Conservation (phyloP, 2,797 vertebrate genomes). For the Phaenicophaeus curvirostris region DNA sequence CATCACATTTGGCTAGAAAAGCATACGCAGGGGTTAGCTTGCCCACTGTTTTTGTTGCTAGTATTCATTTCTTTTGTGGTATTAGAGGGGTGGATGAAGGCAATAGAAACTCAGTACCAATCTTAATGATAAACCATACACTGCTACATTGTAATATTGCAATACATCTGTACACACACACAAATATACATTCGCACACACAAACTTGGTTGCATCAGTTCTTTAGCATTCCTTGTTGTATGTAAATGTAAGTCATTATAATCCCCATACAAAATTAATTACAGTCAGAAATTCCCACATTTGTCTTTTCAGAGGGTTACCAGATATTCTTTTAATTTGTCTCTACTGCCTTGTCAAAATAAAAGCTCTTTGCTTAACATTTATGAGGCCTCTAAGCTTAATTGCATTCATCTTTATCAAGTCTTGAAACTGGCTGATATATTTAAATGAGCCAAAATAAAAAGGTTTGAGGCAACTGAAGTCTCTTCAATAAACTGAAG, state of each 20-base stretch:
- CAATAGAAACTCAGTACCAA: neutral
- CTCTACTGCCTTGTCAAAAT: slow-evolving; percentile 34
- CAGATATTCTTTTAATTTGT: slow-evolving; percentile 44
- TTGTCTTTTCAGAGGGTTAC: neutral
- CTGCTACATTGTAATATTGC: neutral
- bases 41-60: neutral
- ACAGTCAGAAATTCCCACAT: slow-evolving; percentile 31
- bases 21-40: neutral
- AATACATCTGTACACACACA: neutral
- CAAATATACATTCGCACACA: neutral
- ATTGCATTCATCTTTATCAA: slow-evolving; percentile 71
- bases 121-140: neutral
- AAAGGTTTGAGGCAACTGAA: slow-evolving; percentile 65
- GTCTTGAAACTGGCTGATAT: slow-evolving; percentile 63
- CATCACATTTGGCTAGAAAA: neutral
- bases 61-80: neutral
- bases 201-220: neutral
- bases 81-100: neutral
- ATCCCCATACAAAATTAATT: slow-evolving; percentile 51
- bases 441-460: slow-evolving; percentile 73
- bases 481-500: slow-evolving; percentile 58
- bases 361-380: slow-evolving; percentile 42
- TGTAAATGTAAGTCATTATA: slow-evolving; percentile 23
- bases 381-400: slow-evolving; percentile 48
- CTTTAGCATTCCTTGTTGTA: neutral